phyloP scores from a whole-genome alignment of 2,113 vertebrate species.

The Antechinus flavipes region DNA sequence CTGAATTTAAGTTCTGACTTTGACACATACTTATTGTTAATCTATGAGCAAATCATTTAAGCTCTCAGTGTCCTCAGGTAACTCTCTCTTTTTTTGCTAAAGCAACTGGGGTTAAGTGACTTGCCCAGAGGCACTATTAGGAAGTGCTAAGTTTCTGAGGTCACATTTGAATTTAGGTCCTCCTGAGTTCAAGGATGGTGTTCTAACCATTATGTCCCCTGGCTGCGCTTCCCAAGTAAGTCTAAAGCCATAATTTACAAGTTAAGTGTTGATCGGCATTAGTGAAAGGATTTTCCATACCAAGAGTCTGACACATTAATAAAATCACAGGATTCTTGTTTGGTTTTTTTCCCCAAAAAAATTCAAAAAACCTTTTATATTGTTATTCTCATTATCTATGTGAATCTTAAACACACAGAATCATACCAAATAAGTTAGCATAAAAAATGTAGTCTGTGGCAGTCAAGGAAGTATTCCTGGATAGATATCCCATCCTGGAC shows the following conservation, averaged over 20 bases:
- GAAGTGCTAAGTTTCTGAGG: no score
- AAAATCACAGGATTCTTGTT: background rate
- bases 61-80: background rate
- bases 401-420: background rate
- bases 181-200: no score
- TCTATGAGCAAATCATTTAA: background rate
- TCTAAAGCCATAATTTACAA: background rate
- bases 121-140: no score
- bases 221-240: no score
- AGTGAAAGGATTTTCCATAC: background rate
- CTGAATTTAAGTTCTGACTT: background rate
- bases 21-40: background rate
- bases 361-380: background rate
- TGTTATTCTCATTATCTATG: background rate
- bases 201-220: no score
- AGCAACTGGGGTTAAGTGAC: no score
- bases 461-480: background rate
- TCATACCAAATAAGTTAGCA: background rate
- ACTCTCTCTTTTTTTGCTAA: background rate
- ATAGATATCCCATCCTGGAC: background rate
- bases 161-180: no score
- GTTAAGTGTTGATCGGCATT: background rate
- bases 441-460: background rate
- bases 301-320: background rate
- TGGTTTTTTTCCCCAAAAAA: background rate